These are phyloP conservation scores for Penaeus indicus DNA, from an alignment of 1,140 invertebrate species.

Conservation along the genomic window DNA sequence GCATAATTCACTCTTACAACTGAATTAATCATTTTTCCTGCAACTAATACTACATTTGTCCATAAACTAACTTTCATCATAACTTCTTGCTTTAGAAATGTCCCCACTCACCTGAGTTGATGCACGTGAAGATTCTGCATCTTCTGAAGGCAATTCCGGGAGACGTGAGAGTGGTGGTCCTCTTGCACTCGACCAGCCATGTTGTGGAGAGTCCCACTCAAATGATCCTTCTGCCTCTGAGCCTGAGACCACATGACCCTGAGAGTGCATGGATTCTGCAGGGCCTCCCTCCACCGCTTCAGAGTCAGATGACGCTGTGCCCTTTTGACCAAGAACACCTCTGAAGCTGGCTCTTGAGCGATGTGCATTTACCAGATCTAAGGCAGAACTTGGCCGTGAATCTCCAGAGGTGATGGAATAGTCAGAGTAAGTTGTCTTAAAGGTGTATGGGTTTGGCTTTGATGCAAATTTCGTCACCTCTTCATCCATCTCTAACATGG, in stretches of 20 bases:
- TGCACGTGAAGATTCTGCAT: slow-evolving; percentile 37
- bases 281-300: slow-evolving; percentile 32
- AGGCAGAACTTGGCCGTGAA: slow-evolving; percentile 47
- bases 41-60: too few relatives aligned
- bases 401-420: slow-evolving; percentile 46
- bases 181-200: slow-evolving; percentile 63
- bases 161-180: slow-evolving; percentile 40
- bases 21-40: too few relatives aligned
- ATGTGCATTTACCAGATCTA: slow-evolving; percentile 37
- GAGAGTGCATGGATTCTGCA: slow-evolving; percentile 3
- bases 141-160: slow-evolving; percentile 42
- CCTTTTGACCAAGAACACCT: not conserved
- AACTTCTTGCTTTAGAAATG: not conserved
- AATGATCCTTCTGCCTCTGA: slow-evolving; percentile 58
- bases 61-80: not conserved
- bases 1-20: too few relatives aligned
- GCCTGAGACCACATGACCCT: slow-evolving; percentile 11
- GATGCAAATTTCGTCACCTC: slow-evolving; percentile 50
- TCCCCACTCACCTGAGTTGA: slow-evolving; percentile 34
- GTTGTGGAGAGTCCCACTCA: slow-evolving; percentile 66
- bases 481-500: slow-evolving; percentile 56
- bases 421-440: slow-evolving; percentile 56
- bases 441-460: slow-evolving; percentile 50
- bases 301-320: slow-evolving; percentile 41
- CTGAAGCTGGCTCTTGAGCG: slow-evolving; percentile 33